Evolutionary conservation across 1,140 invertebrate species (phyloP), one percentile per base, ranked within the genome.

Genomic region (Venustaconcha ellipsiformis): DNA sequence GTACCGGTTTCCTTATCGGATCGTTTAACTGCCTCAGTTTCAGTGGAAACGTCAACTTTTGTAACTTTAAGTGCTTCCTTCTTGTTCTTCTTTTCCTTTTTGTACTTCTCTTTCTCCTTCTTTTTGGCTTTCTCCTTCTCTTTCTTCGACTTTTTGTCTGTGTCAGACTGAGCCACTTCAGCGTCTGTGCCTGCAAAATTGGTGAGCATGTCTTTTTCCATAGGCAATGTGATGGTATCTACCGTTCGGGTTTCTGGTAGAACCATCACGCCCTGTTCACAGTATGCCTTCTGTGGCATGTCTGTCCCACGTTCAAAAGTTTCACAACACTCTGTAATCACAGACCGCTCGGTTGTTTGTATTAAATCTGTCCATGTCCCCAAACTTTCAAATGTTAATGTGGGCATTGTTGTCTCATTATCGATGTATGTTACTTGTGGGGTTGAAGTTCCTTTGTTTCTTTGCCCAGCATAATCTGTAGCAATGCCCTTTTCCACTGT

Each of bases 1-100:
- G 87, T 88, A 8, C 72, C 65, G 1, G 85, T 88, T 70, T 88
- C 85, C 67, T 83, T 84, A 58, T 86, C 84, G 64, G 62, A 74
- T n/a, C 79, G 60, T 20, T 77, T 26, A 18, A 76, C 62, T 15
- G 78, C 56, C 23, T 63, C 72, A 15, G 80, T 82, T 70, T 80
- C 80, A 13, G 77, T 78, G 70, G 80, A 73, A n/a, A 80, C 76
- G 67, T 78, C 81, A 62, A 65, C 70, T 63, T 48, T 65, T 20
- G 66, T 57, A 67, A 69, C 74, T 55, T 78, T 78, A 64, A 70
- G 74, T 67, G 74, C 76, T 26, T 63, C 67, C 5, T 71, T 62
- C 26, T 67, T 67, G 64, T 82, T 74, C 55, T 78, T 78, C 56
- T 73, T 76, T 58, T 78, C 79, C 62, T 70, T 76, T 0, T 70